Conservation (phyloP, 2,797 vertebrate genomes). For the Acropternis orthonyx region DNA sequence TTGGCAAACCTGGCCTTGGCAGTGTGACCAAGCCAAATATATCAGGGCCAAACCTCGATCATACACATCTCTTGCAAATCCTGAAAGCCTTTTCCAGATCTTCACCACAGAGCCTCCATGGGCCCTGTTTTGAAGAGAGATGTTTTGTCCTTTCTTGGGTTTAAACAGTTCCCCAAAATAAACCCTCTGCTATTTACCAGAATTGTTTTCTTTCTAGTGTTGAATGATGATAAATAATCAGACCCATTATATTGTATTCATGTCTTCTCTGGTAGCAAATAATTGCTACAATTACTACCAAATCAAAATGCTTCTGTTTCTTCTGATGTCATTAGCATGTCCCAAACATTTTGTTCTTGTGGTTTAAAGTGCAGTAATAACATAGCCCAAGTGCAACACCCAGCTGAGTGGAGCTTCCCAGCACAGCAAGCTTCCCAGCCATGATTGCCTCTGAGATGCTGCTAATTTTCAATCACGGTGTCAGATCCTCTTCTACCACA, state of each 20-base stretch:
- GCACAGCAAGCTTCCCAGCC: slow-evolving; percentile 33
- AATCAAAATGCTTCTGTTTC: slow-evolving; percentile 63
- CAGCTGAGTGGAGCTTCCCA: not conserved
- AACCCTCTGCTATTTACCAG: slow-evolving; percentile 21
- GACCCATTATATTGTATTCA: slow-evolving; percentile 22
- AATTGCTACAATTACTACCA: slow-evolving; percentile 56
- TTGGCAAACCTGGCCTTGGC: not conserved
- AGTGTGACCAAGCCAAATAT: not conserved
- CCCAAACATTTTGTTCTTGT: slow-evolving; percentile 64
- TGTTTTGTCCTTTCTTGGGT: slow-evolving; percentile 25
- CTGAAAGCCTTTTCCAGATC: not conserved
- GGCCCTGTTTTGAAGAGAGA: not conserved
- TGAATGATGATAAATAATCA: slow-evolving; percentile 63
- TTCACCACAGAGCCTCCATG: not conserved
- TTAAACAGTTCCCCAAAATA: slow-evolving; percentile 23
- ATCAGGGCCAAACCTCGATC: not conserved
- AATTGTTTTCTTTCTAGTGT: slow-evolving; percentile 45
- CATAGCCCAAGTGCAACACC: not conserved
- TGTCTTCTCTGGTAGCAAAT: slow-evolving; percentile 44
- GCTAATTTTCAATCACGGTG: slow-evolving; percentile 57
- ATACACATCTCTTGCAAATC: not conserved
- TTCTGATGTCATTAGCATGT: slow-evolving; percentile 54
- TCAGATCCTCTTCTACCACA: slow-evolving; percentile 38
- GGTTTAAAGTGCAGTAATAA: slow-evolving; percentile 41
- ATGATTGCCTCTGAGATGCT: slow-evolving; percentile 2